phyloP scores from a whole-genome alignment of 2,888 invertebrate genomes.

The Callyntrura sp. region DNA sequence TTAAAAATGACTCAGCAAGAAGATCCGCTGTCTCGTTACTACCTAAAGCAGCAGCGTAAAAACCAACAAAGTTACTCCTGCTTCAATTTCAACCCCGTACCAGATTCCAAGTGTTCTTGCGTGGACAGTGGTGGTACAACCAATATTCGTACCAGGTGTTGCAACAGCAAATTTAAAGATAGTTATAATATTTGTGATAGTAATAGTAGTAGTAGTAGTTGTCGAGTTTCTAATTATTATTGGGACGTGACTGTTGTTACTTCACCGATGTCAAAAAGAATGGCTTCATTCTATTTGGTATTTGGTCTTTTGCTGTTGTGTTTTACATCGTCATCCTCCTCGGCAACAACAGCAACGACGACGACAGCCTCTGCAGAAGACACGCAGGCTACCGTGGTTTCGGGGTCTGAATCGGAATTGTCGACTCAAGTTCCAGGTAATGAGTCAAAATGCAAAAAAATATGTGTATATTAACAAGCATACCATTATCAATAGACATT shows the following conservation, averaged over 20 bases:
- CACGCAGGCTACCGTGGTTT: conserved; percentile 24
- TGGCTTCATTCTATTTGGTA: conserved; percentile 47
- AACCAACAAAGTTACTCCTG: no score
- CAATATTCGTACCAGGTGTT: not conserved
- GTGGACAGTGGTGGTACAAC: no score
- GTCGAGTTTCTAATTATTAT: conserved; percentile 14
- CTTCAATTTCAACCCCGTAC: not conserved
- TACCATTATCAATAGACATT: no score
- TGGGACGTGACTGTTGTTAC: conserved; percentile 57
- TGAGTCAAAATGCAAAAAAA: not conserved
- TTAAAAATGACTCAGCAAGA: conserved; percentile 35
- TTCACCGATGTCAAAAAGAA: conserved; percentile 7
- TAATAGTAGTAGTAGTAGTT: not conserved
- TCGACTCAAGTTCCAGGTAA: conserved; percentile 69
- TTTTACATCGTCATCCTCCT: not conserved
- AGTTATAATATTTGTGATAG: not conserved
- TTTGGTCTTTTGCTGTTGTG: conserved; percentile 54
- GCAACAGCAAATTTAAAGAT: no score
- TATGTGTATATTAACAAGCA: not conserved
- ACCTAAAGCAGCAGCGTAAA: not conserved
- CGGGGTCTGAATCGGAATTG: not conserved
- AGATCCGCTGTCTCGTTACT: not conserved
- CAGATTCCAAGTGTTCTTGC: conserved; percentile 13
- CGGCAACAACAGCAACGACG: conserved; percentile 1
- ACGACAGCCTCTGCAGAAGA: conserved; percentile 16